Evolutionary conservation across 2,113 vertebrate genomes (phyloP), one percentile per base, ranked within the genome.

Genomic region (Zosterops pallidus): DNA sequence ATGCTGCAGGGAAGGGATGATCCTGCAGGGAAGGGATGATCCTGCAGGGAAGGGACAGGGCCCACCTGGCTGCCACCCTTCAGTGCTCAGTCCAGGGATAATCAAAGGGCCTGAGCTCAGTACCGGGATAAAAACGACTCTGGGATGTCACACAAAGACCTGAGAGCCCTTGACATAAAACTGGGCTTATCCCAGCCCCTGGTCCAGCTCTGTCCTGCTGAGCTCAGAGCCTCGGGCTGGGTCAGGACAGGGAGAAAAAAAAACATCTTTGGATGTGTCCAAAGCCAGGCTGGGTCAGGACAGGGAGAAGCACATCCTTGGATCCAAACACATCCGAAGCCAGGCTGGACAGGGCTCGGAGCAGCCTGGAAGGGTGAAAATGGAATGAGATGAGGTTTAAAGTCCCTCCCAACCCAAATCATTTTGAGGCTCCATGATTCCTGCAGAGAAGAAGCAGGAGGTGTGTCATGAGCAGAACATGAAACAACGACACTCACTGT

Each of bases 341-440:
- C 39, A 26, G 63, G 46, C 28, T 44, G 35, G 60, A 11, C 5
- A 6, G 14, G 22, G 22, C 14, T 33, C 33, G 56, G 57, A 49
- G 35, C 57, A 44, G 2, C 42, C 42, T 44, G 86, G 37, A 4
- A 3, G 3, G 9, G 28, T 24, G 39, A 28, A 11, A 44, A 5
- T 44, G 59, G 33, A 24, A 21, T 5, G 0, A 46, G 62, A 8
- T 25, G n/a, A 14, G 37, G 13, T 68, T 25, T 17, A 3, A 44
- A 19, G 22, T 29, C 28, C 52, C 18, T 72, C 22, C 77, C 59
- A 28, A 4, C 22, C 26, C 60, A 67, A 29, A 20, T 23, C 14
- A 8, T 3, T 6, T 12, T 5, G 33, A 5, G 16, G 8, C 41
- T 14, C 28, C 8, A 0, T 1, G 3, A 6, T 24, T 29, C 16